Base-by-base conservation (phyloP, 2,888 invertebrate species). In the Drosophila pegasa region DNA sequence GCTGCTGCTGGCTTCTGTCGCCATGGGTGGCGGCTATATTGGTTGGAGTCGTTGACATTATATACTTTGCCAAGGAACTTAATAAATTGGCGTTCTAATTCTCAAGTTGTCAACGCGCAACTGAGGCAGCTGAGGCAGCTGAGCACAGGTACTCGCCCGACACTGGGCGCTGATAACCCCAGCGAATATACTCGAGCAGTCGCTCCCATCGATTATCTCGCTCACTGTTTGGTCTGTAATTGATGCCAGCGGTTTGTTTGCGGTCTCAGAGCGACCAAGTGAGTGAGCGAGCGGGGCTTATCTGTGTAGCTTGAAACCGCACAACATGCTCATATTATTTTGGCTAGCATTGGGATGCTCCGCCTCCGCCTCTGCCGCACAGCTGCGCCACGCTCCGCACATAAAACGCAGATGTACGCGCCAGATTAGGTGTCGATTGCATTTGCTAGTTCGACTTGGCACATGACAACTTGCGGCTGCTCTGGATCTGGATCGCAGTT, bases 351-450 rank as follows among this genome's bases (percentile, higher is more conserved):
- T 38, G 31, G 27, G 18, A 12, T 33, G 25, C 29, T 41, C 14
- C 9, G 16, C 20, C 48, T n/a, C 16, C 48, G 9, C 16, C 31
- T 31, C 31, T 16, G 31, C 0, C 4, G 20, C 18, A 22, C 22
- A 50, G 50, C 22, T 33, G 18, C 8, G 37, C 35, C 70, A 67
- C 71, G 74, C 68, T 52, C 50, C 18, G 45, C 56, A 60, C 64
- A 76, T 73, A 61, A 77, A 71, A 75, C 67, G 40, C 68, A 77
- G 69, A 68, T 78, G 80, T 68, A 63, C 56, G 37, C 68, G 50
- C 43, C 50, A 69, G 71, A 80, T 80, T 76, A 75, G 79, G 87
- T 83, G 83, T 75, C 87, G 84, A 87, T 84, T 80, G 71, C 84
- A 83, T 67, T 78, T 76, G 51, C 65, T 51, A 64, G 65, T 72